Percentiles rank a stretch among this genome's conserved stretches.
Evolutionary conservation across 2,113 vertebrate genomes (phyloP).

Genomic region (Turdus rufiventris): DNA sequence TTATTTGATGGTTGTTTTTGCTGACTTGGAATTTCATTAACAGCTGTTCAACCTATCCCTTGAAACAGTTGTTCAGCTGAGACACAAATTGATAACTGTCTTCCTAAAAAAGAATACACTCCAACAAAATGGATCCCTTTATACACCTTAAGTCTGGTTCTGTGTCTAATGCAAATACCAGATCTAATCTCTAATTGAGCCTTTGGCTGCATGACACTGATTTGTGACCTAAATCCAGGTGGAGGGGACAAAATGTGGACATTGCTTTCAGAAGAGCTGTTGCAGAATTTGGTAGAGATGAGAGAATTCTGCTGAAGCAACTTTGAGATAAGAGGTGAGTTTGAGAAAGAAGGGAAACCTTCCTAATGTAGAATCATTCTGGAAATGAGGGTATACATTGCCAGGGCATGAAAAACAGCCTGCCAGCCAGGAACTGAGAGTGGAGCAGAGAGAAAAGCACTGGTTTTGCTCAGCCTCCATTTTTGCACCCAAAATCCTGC

Average conservation of each 20-base stretch:
- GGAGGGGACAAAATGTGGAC: not conserved
- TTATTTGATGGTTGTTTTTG: not conserved
- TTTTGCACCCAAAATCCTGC: not conserved
- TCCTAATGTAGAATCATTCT: not conserved
- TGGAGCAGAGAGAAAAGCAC: not conserved
- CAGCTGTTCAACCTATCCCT: not conserved
- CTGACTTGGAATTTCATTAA: not conserved
- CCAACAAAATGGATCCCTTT: not conserved
- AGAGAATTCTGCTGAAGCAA: not conserved
- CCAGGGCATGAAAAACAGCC: not conserved
- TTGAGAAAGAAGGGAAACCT: not conserved
- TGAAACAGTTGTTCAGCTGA: not conserved
- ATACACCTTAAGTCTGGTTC: not conserved
- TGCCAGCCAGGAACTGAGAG: not conserved
- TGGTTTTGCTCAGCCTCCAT: not conserved
- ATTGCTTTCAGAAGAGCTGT: not conserved
- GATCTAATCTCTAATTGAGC: not conserved
- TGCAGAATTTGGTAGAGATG: not conserved
- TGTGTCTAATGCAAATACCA: not conserved
- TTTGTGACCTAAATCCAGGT: not conserved
- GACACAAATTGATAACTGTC: not conserved
- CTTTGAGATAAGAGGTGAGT: not conserved
- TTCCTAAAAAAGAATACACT: not conserved
- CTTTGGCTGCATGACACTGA: not conserved
- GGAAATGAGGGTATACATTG: not conserved